These are phyloP conservation scores for Diplosoma virens DNA, from an alignment of 23 tunicate species.

Conservation along the genomic window DNA sequence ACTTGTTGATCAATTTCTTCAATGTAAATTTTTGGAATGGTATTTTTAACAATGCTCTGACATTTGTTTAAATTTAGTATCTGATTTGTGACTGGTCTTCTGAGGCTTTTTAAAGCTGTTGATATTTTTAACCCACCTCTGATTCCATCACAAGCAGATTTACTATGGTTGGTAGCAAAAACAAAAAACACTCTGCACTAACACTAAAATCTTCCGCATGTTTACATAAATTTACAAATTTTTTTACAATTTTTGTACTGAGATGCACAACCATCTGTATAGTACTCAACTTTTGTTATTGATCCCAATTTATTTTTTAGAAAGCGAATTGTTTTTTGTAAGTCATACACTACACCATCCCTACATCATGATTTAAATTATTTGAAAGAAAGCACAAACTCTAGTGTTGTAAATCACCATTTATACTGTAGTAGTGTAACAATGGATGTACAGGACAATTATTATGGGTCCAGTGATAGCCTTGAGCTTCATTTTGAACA, in stretches of 20 bases:
- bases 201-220: conserved; percentile 11
- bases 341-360: neutral
- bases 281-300: conserved; percentile 5
- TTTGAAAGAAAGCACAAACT: conserved; percentile 14
- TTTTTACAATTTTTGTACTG: conserved; percentile 6
- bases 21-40: neutral
- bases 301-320: neutral
- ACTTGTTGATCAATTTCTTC: neutral
- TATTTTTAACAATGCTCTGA: too few relatives aligned
- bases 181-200: neutral
- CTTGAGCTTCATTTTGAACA: conserved; percentile 45
- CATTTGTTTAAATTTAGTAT: neutral
- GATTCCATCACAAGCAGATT: conserved; percentile 13
- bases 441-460: conserved; percentile 42
- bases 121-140: neutral
- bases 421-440: conserved; percentile 25
- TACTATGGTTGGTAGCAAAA: conserved; percentile 44
- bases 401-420: neutral
- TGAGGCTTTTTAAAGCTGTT: conserved; percentile 18
- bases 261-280: conserved; percentile 17
- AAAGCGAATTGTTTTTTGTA: neutral
- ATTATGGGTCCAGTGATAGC: conserved; percentile 48
- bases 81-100: conserved; percentile 5
- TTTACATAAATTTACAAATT: conserved; percentile 9
- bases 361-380: neutral